phyloP scores from a whole-genome alignment of 2,797 vertebrate genomes.

The Diplodus sargus region DNA sequence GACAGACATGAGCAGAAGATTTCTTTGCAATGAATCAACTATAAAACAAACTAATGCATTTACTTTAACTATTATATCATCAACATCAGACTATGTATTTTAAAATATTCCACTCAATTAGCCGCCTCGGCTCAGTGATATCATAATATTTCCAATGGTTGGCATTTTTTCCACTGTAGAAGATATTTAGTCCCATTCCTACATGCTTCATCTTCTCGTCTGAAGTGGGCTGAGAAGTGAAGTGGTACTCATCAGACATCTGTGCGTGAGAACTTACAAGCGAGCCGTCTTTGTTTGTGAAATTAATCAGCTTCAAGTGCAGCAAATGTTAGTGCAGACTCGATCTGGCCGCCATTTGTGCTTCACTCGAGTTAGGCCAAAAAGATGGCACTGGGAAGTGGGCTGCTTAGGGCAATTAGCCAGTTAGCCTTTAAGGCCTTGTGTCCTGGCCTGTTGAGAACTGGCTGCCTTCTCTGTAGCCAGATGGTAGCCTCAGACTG shows the following conservation, averaged over 20 bases:
- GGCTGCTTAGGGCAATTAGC: constrained; percentile 75
- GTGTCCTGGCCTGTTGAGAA: constrained; percentile 75
- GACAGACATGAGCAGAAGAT: background rate
- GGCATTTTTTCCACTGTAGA: constrained; percentile 32
- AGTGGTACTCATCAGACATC: constrained; percentile 74
- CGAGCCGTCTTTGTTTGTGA: constrained; percentile 68
- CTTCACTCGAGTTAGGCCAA: constrained; percentile 60
- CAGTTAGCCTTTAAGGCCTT: constrained; percentile 81
- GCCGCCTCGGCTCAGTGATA: constrained; percentile 1
- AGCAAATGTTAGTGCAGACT: constrained; percentile 67
- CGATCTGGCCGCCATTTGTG: constrained; percentile 69
- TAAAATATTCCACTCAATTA: constrained; percentile 56
- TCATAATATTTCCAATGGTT: constrained; percentile 19
- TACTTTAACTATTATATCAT: background rate
- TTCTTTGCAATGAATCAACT: constrained; percentile 17
- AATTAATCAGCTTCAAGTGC: constrained; percentile 73
- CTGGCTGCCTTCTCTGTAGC: constrained; percentile 72
- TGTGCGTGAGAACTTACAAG: constrained; percentile 61
- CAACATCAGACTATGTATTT: constrained; percentile 15
- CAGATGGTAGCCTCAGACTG: constrained; percentile 80
- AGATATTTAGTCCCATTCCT: constrained; percentile 55
- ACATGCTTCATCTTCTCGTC: constrained; percentile 44
- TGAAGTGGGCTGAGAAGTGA: constrained; percentile 67
- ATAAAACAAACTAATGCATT: constrained; percentile 16
- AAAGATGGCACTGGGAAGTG: constrained; percentile 66